Conservation (phyloP, 53 echinoderm and acorn worm genomes). For the Astropecten irregularis region DNA sequence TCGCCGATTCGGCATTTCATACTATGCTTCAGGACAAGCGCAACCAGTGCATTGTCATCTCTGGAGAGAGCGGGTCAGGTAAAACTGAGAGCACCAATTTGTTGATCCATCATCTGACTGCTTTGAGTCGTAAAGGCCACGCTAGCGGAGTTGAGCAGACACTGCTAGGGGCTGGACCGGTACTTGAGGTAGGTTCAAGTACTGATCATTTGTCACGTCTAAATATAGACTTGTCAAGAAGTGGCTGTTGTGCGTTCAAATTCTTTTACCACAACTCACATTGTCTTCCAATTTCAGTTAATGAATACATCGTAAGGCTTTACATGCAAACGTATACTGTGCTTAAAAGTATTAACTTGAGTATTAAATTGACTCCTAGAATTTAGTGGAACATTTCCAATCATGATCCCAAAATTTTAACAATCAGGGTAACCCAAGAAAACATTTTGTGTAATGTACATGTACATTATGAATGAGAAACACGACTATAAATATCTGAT, state of each 20-base stretch:
- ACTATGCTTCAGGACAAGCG: constrained; percentile 94
- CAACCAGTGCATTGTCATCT: constrained; percentile 97
- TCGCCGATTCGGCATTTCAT: constrained; percentile 96
- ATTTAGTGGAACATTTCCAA: too few relatives aligned
- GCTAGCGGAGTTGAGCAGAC: constrained; percentile 98
- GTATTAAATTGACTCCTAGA: too few relatives aligned
- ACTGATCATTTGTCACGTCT: too few relatives aligned
- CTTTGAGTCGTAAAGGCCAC: constrained; percentile 92
- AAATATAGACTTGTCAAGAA: too few relatives aligned
- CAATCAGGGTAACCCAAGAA: too few relatives aligned
- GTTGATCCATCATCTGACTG: constrained; percentile 93
- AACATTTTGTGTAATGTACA: too few relatives aligned
- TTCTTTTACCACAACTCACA: background rate
- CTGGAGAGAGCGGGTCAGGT: constrained; percentile 98
- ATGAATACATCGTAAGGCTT: background rate
- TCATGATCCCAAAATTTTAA: too few relatives aligned
- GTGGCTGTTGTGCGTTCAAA: too few relatives aligned
- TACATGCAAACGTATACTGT: too few relatives aligned
- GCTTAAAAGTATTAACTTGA: too few relatives aligned
- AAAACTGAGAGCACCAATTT: constrained; percentile 98
- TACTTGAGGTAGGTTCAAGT: constrained; percentile 88
- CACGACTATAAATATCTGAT: too few relatives aligned
- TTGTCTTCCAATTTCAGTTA: background rate
- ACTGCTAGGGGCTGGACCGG: constrained; percentile 95
- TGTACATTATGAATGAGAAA: too few relatives aligned